Evolutionary conservation across 1,140 invertebrate species (phyloP).

Genomic region (Sesamia nonagrioides): DNA sequence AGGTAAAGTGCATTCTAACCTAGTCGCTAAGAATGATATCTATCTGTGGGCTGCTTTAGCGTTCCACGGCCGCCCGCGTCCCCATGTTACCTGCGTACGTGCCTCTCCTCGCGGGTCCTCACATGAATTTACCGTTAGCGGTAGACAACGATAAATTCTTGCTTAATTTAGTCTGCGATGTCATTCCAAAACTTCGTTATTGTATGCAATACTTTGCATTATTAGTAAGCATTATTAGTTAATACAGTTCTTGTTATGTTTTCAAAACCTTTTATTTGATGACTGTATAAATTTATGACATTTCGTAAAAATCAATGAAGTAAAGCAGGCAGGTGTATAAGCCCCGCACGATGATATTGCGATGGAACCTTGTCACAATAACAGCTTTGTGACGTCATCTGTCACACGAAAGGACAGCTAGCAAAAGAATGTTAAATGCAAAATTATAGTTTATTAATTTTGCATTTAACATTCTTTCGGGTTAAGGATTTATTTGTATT

Average conservation of each 20-base stretch:
- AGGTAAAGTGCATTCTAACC: slow-evolving; percentile 66
- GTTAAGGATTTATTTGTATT: too few species aligned
- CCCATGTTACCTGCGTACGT: slow-evolving; percentile 12
- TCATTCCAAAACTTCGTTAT: not conserved
- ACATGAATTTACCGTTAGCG: not conserved
- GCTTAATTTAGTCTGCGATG: not conserved
- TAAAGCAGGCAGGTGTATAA: too few species aligned
- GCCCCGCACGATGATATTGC: too few species aligned
- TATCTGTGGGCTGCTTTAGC: slow-evolving; percentile 49
- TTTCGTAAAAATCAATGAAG: not conserved
- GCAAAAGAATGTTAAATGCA: too few species aligned
- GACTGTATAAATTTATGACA: slow-evolving; percentile 2
- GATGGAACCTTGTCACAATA: too few species aligned
- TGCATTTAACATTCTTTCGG: too few species aligned
- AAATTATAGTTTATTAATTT: too few species aligned
- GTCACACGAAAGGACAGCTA: too few species aligned
- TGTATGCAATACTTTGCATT: not conserved
- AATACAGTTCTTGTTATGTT: not conserved
- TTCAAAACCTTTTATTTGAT: slow-evolving; percentile 32
- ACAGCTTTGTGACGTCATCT: too few species aligned
- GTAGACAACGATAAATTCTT: not conserved
- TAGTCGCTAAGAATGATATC: slow-evolving; percentile 46
- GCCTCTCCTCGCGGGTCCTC: slow-evolving; percentile 19
- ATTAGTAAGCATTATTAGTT: not conserved
- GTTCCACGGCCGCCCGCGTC: slow-evolving; percentile 41